Evolutionary conservation across 2,797 vertebrate genomes (phyloP).

Genomic region (Hapalemur alaotrensis): DNA sequence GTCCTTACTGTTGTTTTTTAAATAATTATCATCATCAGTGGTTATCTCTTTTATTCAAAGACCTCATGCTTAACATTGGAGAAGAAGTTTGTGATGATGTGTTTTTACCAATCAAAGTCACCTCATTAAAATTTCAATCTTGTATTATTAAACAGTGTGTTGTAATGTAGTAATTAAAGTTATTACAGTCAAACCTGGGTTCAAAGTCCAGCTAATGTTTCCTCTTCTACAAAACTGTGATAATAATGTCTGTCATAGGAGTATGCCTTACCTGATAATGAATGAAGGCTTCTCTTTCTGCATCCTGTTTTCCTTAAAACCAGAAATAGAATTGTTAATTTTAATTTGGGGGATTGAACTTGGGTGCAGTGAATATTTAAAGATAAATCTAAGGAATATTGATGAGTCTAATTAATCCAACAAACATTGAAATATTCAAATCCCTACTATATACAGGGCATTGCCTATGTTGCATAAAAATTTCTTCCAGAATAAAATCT

Average conservation of each 20-base stretch:
- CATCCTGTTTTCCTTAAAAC: constrained; percentile 20
- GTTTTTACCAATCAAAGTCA: background rate
- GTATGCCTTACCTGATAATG: background rate
- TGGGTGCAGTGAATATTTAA: background rate
- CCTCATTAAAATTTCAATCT: background rate
- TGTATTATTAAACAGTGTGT: background rate
- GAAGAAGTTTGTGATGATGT: background rate
- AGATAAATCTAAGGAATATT: background rate
- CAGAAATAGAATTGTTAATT: background rate
- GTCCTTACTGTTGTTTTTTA: background rate
- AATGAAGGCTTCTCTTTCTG: background rate
- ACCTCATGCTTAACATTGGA: background rate
- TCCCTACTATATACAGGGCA: background rate
- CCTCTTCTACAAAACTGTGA: background rate
- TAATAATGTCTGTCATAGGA: background rate
- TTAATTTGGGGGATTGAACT: background rate
- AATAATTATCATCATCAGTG: background rate
- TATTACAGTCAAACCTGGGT: background rate
- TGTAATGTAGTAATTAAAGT: background rate
- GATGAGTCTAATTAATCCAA: background rate
- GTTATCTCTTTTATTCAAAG: background rate
- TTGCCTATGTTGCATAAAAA: background rate
- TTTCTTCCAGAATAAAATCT: background rate
- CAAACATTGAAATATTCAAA: background rate
- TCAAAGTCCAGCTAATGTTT: constrained; percentile 10